Evolutionary conservation across 1,140 invertebrate genomes (phyloP), one percentile per base, ranked within the genome.

Genomic region (Helicorthomorpha holstii): DNA sequence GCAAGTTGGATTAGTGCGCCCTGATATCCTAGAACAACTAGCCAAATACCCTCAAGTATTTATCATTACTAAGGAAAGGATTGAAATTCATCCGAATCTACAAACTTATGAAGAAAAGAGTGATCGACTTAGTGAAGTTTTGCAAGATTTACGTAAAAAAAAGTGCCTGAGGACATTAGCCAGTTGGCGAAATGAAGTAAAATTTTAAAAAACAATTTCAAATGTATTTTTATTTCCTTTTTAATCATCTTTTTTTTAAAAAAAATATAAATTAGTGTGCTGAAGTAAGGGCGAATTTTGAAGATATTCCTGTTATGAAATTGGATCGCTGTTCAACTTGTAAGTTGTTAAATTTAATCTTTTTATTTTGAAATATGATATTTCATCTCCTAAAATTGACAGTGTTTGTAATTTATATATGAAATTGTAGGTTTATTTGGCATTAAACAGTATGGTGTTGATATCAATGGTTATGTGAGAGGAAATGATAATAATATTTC

Each of bases 271-370:
- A 54, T 72, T 61, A 85, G 78, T 87, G 80, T 68, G 88, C 86
- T 66, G 84, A 87, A 68, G 85, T 94, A 16, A 78, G 81, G 58
- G 74, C 77, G 58, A 74, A 70, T 60, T 82, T 78, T 60, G 74
- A 74, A 55, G 78, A 78, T 57, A 74, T 73, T 58, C 78, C 80
- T 50, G 70, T 89, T 12, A 71, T 93, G 59, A 83, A 89, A 70
- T 88, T 95, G 81, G 90, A 95, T 66, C 74, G 90, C 57, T 85
- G 85, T 56, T 88, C 86, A 34, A 85, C 86, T 48, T 88, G 88
- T 81, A 71, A 67, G 72, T 69, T 34, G n/a, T 34, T 34, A n/a
- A n/a, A n/a, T n/a, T n/a, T n/a, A n/a, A n/a, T n/a, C n/a, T n/a
- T n/a, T n/a, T n/a, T n/a, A n/a, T n/a, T n/a, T n/a, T n/a, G n/a